These are phyloP conservation scores for Sebastes paucispinis DNA, from an alignment of 2,797 vertebrate genomes.

Conservation along the genomic window DNA sequence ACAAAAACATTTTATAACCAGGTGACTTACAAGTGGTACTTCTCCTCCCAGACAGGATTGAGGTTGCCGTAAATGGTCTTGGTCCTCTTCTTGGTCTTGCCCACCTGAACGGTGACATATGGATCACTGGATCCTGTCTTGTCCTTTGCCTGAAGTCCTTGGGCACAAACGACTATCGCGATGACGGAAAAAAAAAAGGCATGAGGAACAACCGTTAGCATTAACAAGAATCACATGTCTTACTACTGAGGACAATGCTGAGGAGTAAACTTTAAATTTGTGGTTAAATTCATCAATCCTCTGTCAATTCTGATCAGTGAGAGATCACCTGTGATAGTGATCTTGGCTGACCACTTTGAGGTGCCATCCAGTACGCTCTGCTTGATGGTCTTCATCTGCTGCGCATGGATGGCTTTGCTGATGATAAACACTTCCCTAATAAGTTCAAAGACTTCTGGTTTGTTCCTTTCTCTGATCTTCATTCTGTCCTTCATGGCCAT, in stretches of 20 bases:
- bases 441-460: constrained; percentile 96
- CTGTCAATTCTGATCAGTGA: not conserved
- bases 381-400: constrained; percentile 98
- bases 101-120: constrained; percentile 97
- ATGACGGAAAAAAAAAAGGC: constrained; percentile 26
- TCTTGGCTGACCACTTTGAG: constrained; percentile 99
- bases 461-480: constrained; percentile 98
- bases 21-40: constrained; percentile 95
- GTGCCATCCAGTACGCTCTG: constrained; percentile 97
- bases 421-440: constrained; percentile 93
- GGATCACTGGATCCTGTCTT: constrained; percentile 99
- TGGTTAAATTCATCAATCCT: not conserved
- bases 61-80: constrained; percentile 99
- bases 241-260: not conserved
- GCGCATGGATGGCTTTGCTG: constrained; percentile 88
- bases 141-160: constrained; percentile 98
- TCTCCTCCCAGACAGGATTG: constrained; percentile 99
- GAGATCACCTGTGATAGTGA: constrained; percentile 92
- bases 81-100: constrained; percentile 98
- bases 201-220: not conserved
- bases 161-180: constrained; percentile 92
- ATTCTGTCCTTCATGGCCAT: constrained; percentile 99
- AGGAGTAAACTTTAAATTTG: not conserved
- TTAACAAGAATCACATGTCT: not conserved
- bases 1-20: not conserved